Evolutionary conservation across 2,888 invertebrate genomes (phyloP).

Genomic region (Pterostichus madidus): DNA sequence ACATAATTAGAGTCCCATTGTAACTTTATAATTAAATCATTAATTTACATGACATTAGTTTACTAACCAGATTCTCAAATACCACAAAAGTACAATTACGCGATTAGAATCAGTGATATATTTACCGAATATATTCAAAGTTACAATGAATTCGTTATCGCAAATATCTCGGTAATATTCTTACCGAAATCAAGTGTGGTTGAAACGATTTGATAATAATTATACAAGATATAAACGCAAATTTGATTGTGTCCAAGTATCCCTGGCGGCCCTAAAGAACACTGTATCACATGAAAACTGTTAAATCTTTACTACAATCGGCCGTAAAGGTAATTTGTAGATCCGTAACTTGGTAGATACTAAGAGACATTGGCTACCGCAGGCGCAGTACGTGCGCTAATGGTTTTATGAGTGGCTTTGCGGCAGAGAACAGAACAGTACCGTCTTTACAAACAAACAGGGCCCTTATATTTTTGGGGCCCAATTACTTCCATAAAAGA

Average conservation of each 20-base stretch:
- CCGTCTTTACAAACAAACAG: not conserved
- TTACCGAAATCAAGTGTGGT: conserved; percentile 34
- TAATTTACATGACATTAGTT: conserved; percentile 37
- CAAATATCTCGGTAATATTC: conserved; percentile 54
- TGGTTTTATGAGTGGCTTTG: conserved; percentile 19
- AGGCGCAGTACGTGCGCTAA: conserved; percentile 39
- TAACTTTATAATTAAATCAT: conserved; percentile 51
- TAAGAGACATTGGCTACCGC: conserved; percentile 40
- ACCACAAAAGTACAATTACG: conserved; percentile 35
- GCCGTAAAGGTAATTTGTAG: conserved; percentile 60
- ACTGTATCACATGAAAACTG: conserved; percentile 21
- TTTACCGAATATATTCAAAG: conserved; percentile 40
- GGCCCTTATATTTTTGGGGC: not conserved
- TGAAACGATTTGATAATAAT: conserved; percentile 49
- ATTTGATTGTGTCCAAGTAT: conserved; percentile 49
- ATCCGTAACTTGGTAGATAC: conserved; percentile 47
- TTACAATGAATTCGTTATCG: conserved; percentile 48
- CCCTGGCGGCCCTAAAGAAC: not conserved
- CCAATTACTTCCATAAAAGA: too few species aligned
- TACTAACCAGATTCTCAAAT: conserved; percentile 47
- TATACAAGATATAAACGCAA: conserved; percentile 8
- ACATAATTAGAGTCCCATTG: conserved; percentile 41
- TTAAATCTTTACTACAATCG: conserved; percentile 55
- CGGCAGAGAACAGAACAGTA: conserved; percentile 6
- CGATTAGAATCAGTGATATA: conserved; percentile 47